These are phyloP conservation scores for Lasioglossum oenotherae DNA, from an alignment of 2,888 invertebrate genomes.

Conservation along the genomic window DNA sequence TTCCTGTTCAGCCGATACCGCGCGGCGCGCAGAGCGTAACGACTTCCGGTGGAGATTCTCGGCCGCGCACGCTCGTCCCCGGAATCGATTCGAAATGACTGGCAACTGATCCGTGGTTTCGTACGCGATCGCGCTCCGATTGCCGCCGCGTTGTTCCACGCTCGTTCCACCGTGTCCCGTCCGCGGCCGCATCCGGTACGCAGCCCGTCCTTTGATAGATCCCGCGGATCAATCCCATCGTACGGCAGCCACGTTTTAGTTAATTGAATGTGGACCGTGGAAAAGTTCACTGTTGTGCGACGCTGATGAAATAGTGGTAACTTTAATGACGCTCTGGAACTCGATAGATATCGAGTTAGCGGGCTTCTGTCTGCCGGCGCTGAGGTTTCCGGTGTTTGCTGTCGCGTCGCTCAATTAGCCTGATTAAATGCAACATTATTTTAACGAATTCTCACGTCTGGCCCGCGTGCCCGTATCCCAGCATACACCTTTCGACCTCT, in stretches of 20 bases:
- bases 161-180: neutral
- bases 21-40: constrained; percentile 6
- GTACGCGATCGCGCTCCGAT: constrained; percentile 17
- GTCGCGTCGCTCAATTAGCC: neutral
- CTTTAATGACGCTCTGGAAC: neutral
- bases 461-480: neutral
- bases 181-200: neutral
- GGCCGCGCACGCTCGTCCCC: constrained; percentile 13
- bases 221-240: constrained; percentile 9
- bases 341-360: constrained; percentile 1
- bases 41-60: constrained; percentile 44
- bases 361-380: neutral
- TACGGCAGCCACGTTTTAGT: neutral
- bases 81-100: constrained; percentile 43
- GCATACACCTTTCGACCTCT: neutral
- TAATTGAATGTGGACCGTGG: neutral
- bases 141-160: neutral
- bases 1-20: neutral
- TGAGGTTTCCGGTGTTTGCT: neutral
- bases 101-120: constrained; percentile 39
- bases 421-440: neutral
- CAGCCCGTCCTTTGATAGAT: neutral
- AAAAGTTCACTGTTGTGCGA: neutral
- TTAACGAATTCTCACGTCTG: neutral
- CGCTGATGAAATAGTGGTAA: constrained; percentile 12